These are phyloP conservation scores for Phymatocera aterrima DNA, from an alignment of 2,888 invertebrate genomes.

Conservation along the genomic window DNA sequence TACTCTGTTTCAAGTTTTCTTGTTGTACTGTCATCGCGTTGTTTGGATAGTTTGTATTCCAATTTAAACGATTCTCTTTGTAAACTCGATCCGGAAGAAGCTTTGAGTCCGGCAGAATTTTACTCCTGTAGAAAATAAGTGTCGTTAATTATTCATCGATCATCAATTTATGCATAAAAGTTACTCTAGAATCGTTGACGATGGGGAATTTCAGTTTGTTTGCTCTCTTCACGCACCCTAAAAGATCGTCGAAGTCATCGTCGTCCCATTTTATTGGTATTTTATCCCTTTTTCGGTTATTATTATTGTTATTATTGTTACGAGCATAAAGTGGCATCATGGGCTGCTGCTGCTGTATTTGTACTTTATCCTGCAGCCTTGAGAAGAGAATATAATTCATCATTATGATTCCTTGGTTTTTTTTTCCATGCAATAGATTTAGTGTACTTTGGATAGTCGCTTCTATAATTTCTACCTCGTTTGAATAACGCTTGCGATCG, in stretches of 20 bases:
- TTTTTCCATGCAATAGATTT: neutral
- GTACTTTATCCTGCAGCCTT: slow-evolving; percentile 58
- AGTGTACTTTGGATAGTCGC: no score
- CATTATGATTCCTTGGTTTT: no score
- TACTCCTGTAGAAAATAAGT: slow-evolving; percentile 60
- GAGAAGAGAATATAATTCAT: slow-evolving; percentile 17
- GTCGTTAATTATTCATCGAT: slow-evolving; percentile 13
- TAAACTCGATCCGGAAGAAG: slow-evolving; percentile 68
- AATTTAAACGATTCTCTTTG: slow-evolving; percentile 75
- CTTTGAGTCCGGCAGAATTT: slow-evolving; percentile 65
- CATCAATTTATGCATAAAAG: neutral
- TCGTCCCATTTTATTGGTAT: slow-evolving; percentile 71
- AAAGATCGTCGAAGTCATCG: slow-evolving; percentile 84
- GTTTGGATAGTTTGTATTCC: slow-evolving; percentile 75
- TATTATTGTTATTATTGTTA: no score
- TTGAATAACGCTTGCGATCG: slow-evolving; percentile 54
- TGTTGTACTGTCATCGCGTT: slow-evolving; percentile 72
- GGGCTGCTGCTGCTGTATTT: slow-evolving; percentile 70
- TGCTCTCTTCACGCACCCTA: slow-evolving; percentile 82
- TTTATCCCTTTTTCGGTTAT: slow-evolving; percentile 65
- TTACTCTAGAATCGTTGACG: neutral
- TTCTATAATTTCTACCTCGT: no score
- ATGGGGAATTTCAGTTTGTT: neutral
- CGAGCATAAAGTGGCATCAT: slow-evolving; percentile 71
- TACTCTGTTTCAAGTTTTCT: slow-evolving; percentile 64